These are phyloP conservation scores for Eristalinus sepulchralis DNA, from an alignment of 2,888 invertebrate genomes.

Conservation along the genomic window DNA sequence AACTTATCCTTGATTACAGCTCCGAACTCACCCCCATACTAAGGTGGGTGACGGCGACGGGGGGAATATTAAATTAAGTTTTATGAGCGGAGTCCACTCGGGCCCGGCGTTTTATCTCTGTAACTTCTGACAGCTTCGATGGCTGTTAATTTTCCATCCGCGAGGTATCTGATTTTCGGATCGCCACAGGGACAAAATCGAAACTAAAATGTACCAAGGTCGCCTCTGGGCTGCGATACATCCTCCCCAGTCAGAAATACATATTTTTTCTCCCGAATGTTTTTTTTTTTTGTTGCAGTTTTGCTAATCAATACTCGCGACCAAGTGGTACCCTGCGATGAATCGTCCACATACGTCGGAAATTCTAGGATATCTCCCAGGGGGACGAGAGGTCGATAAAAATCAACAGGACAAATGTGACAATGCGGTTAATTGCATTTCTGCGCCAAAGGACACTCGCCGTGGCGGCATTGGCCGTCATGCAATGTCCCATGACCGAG, in stretches of 20 bases:
- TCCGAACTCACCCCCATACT: constrained; percentile 1
- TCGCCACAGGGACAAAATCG: constrained; percentile 49
- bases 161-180: constrained; percentile 46
- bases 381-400: constrained; percentile 67
- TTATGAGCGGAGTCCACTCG: constrained; percentile 48
- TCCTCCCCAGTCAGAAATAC: constrained; percentile 3
- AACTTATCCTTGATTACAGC: constrained; percentile 58
- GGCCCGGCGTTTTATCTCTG: constrained; percentile 43
- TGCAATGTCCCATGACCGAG: neutral
- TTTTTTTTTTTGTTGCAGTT: constrained; percentile 1
- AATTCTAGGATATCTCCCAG: constrained; percentile 29
- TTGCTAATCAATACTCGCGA: constrained; percentile 8
- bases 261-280: neutral
- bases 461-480: neutral
- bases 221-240: constrained; percentile 42
- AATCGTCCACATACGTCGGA: constrained; percentile 28
- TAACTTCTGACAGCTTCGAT: constrained; percentile 66
- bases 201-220: constrained; percentile 63
- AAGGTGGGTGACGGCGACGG: neutral
- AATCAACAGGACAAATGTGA: constrained; percentile 69
- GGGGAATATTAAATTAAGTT: constrained; percentile 61
- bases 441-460: constrained; percentile 49
- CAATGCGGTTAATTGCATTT: constrained; percentile 71
- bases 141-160: constrained; percentile 58
- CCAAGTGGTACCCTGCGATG: neutral